These are phyloP conservation scores for Artemia sinica DNA, from an alignment of 2,888 invertebrate species.

Conservation along the genomic window DNA sequence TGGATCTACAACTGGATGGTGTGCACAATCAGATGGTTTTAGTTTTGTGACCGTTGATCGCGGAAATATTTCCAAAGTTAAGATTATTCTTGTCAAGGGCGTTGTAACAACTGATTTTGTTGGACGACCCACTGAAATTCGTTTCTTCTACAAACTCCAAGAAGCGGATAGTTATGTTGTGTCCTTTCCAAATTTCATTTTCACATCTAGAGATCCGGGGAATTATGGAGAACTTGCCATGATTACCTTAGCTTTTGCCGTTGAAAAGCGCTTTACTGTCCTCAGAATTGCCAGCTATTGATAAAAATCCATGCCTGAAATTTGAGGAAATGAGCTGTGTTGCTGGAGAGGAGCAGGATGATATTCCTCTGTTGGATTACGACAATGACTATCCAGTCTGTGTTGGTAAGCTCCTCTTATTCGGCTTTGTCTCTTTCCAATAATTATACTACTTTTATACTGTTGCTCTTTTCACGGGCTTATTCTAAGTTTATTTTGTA, in stretches of 20 bases:
- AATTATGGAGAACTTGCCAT: constrained; percentile 90
- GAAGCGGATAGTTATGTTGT: constrained; percentile 88
- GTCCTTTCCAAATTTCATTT: constrained; percentile 87
- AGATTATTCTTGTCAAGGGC: constrained; percentile 79
- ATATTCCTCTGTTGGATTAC: constrained; percentile 45
- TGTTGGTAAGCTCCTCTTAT: constrained; percentile 35
- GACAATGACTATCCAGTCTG: constrained; percentile 85
- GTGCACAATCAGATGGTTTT: constrained; percentile 88
- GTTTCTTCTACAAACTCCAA: constrained; percentile 89
- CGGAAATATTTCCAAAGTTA: constrained; percentile 76
- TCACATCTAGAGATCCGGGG: constrained; percentile 86
- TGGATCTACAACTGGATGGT: constrained; percentile 88
- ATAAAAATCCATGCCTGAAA: constrained; percentile 87
- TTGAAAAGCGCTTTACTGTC: constrained; percentile 81
- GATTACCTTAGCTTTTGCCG: constrained; percentile 82
- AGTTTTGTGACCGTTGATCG: constrained; percentile 89
- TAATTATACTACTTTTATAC: no score
- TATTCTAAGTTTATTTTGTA: no score
- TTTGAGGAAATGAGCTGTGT: constrained; percentile 93
- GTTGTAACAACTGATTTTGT: constrained; percentile 88
- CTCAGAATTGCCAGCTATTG: constrained; percentile 79
- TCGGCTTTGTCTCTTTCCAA: background rate
- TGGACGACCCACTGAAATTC: constrained; percentile 83
- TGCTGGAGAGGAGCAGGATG: constrained; percentile 45
- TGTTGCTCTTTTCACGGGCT: no score